Evolutionary conservation across 2,888 invertebrate species (phyloP).

Genomic region (Microplitis deprimator): DNA sequence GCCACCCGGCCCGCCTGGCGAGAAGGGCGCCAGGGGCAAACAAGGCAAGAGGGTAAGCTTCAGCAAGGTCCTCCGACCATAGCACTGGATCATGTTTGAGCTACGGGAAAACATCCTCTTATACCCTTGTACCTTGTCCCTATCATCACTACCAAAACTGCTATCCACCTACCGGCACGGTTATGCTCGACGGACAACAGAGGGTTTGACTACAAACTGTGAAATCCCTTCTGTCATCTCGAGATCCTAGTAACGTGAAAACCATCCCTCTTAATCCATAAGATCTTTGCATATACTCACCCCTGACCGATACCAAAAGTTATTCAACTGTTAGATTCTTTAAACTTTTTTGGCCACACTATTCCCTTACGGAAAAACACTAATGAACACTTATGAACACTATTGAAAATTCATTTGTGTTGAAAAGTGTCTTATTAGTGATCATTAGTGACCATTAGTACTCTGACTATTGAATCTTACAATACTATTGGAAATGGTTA

Average conservation of each 20-base stretch:
- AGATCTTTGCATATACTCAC: conserved; percentile 21
- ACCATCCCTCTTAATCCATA: background rate
- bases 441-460: too few relatives aligned
- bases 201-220: conserved; percentile 30
- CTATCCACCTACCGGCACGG: conserved; percentile 3
- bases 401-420: too few relatives aligned
- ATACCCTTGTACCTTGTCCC: conserved; percentile 24
- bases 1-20: conserved; percentile 85
- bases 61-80: conserved; percentile 67
- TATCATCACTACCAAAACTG: too few relatives aligned
- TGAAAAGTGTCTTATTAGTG: too few relatives aligned
- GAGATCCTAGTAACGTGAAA: conserved; percentile 5
- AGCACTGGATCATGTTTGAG: conserved; percentile 39
- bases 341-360: too few relatives aligned
- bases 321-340: too few relatives aligned
- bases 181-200: conserved; percentile 18
- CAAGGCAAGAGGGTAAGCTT: conserved; percentile 93
- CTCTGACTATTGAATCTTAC: too few relatives aligned
- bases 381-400: too few relatives aligned
- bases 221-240: conserved; percentile 13
- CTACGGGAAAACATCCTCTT: conserved; percentile 37
- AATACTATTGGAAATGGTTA: too few relatives aligned
- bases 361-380: too few relatives aligned
- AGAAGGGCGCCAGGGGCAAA: conserved; percentile 92
- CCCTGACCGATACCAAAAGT: background rate